Evolutionary conservation across 2,888 invertebrate genomes (phyloP).

Genomic region (Prosopocoilus inquinatus): DNA sequence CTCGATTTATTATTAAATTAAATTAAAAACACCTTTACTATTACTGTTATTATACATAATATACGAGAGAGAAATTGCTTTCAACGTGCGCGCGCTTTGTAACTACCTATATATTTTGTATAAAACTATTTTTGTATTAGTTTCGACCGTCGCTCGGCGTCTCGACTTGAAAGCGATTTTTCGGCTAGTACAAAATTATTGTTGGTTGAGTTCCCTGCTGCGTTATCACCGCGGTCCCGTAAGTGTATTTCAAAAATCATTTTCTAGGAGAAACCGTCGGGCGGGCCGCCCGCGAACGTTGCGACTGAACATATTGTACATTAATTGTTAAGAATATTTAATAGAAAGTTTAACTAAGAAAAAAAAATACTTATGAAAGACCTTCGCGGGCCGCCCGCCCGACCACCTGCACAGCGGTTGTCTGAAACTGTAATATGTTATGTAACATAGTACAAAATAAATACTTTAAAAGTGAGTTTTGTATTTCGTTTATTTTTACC

Average conservation of each 20-base stretch:
- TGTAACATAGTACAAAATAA: too few species aligned
- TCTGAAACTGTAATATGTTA: too few species aligned
- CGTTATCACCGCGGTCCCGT: background rate
- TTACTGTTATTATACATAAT: too few species aligned
- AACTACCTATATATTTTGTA: background rate
- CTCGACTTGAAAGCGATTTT: too few species aligned
- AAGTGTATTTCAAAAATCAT: background rate
- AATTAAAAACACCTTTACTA: too few species aligned
- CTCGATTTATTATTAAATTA: too few species aligned
- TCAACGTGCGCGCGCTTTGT: background rate
- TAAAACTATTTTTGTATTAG: slow-evolving; percentile 1
- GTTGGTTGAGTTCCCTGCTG: background rate
- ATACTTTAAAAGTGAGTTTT: too few species aligned
- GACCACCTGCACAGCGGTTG: too few species aligned
- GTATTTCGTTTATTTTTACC: too few species aligned
- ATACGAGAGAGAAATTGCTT: background rate
- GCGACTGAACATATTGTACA: slow-evolving; percentile 2
- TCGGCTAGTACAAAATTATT: slow-evolving; percentile 1
- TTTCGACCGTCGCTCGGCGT: background rate
- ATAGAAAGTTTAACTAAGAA: too few species aligned
- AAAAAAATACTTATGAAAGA: too few species aligned
- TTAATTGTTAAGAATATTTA: slow-evolving; percentile 2
- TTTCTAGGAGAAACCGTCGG: background rate
- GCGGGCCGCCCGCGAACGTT: background rate
- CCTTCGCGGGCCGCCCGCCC: too few species aligned